phyloP scores from a whole-genome alignment of 2,888 invertebrate species.

The Minunthozetes semirufus region DNA sequence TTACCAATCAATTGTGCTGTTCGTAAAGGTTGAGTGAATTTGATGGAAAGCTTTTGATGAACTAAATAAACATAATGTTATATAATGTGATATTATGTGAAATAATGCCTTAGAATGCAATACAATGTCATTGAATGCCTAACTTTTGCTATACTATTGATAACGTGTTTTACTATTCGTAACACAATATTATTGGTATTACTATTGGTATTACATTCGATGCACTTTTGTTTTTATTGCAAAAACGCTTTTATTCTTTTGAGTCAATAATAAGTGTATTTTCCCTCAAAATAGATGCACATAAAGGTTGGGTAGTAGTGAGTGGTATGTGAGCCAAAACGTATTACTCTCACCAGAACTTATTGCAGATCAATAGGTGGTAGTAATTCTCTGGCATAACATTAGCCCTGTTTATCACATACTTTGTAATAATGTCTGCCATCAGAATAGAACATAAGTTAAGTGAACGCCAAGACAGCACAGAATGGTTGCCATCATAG shows the following conservation, averaged over 20 bases:
- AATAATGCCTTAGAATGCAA: too few species aligned
- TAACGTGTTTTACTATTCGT: slow-evolving; percentile 5
- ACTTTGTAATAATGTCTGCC: slow-evolving; percentile 11
- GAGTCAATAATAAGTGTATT: slow-evolving; percentile 20
- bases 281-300: slow-evolving; percentile 16
- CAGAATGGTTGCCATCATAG: neutral
- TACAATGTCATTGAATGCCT: too few species aligned
- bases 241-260: neutral
- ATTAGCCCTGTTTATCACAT: slow-evolving; percentile 6
- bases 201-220: slow-evolving; percentile 13
- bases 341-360: slow-evolving; percentile 19
- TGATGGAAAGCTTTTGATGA: slow-evolving; percentile 15
- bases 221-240: slow-evolving; percentile 22
- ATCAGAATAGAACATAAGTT: neutral
- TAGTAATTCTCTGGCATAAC: slow-evolving; percentile 25
- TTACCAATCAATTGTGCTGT: slow-evolving; percentile 7
- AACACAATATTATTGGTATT: slow-evolving; percentile 23
- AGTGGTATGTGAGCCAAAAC: slow-evolving; percentile 8
- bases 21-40: slow-evolving; percentile 5
- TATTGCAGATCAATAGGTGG: slow-evolving; percentile 29
- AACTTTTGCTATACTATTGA: too few species aligned
- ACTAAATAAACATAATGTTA: slow-evolving; percentile 10
- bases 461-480: neutral
- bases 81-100: too few species aligned
- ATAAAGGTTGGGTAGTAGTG: neutral